Evolutionary conservation across 1,140 invertebrate species (phyloP).

Genomic region (Drosophila eugracilis): DNA sequence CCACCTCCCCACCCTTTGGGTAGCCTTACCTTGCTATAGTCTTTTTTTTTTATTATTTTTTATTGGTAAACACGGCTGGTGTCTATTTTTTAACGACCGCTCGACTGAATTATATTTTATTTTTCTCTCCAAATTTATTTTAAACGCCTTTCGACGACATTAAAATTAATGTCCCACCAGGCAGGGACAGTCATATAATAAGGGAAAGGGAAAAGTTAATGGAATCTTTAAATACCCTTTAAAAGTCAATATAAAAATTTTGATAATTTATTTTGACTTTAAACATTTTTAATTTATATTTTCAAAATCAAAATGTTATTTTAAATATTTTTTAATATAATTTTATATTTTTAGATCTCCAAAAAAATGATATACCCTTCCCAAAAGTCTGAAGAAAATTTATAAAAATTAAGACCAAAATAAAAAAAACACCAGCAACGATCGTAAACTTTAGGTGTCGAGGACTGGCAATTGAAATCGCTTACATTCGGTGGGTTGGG

Average conservation of each 20-base stretch:
- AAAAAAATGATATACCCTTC: not conserved
- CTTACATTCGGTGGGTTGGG: conserved; percentile 8
- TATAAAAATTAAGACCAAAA: conserved; percentile 41
- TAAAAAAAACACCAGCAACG: conserved; percentile 43
- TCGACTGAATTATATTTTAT: conserved; percentile 46
- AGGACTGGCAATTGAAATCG: conserved; percentile 45
- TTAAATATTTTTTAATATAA: too few species aligned
- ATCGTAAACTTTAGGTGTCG: conserved; percentile 47
- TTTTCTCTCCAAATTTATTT: conserved; percentile 38
- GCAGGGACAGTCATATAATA: conserved; percentile 10
- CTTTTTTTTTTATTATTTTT: conserved; percentile 14
- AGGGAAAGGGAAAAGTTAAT: not conserved
- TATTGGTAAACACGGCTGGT: conserved; percentile 51
- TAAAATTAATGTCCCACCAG: conserved; percentile 39
- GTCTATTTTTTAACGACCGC: conserved; percentile 49
- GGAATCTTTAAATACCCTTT: conserved; percentile 13
- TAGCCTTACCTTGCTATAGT: conserved; percentile 7
- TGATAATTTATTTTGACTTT: not conserved
- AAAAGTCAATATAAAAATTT: too few species aligned
- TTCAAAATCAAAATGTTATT: not conserved
- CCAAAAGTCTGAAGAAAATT: conserved; percentile 11
- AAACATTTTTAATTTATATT: not conserved
- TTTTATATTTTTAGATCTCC: not conserved
- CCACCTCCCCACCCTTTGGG: conserved; percentile 8
- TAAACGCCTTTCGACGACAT: conserved; percentile 48